Evolutionary conservation across 2,113 vertebrate species (phyloP).

Genomic region (Hippocampus mohnikei): DNA sequence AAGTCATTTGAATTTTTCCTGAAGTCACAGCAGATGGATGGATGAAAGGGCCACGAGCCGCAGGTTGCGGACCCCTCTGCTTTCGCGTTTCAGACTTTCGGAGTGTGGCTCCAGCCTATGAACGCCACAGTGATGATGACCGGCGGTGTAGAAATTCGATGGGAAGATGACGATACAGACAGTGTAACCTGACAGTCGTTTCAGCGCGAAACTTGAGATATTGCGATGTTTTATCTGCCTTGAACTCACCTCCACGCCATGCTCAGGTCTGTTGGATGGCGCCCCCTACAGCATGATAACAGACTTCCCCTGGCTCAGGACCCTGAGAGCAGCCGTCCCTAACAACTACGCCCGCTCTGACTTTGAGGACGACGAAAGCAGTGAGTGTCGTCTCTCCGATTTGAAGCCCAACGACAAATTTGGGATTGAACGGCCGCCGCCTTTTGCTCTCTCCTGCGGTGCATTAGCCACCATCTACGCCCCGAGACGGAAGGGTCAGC

Average conservation of each 20-base stretch:
- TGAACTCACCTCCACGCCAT: no score
- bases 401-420: neutral
- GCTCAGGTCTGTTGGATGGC: slow-evolving; percentile 85
- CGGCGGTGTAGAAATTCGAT: no score
- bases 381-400: slow-evolving; percentile 72
- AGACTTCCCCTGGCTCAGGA: slow-evolving; percentile 95
- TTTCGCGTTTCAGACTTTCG: no score
- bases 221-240: neutral
- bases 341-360: slow-evolving; percentile 95
- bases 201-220: neutral
- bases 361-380: slow-evolving; percentile 96
- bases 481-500: slow-evolving; percentile 91
- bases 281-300: slow-evolving; percentile 96
- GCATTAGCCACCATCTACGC: slow-evolving; percentile 92
- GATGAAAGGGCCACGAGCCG: no score
- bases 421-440: neutral
- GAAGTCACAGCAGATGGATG: no score
- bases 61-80: no score
- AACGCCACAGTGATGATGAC: no score
- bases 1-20: no score
- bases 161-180: no score
- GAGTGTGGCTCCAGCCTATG: no score
- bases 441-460: neutral
- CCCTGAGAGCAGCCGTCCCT: slow-evolving; percentile 88
- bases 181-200: no score